These are phyloP conservation scores for Eupleurogrammus muticus DNA, from an alignment of 2,797 vertebrate species.

Conservation along the genomic window DNA sequence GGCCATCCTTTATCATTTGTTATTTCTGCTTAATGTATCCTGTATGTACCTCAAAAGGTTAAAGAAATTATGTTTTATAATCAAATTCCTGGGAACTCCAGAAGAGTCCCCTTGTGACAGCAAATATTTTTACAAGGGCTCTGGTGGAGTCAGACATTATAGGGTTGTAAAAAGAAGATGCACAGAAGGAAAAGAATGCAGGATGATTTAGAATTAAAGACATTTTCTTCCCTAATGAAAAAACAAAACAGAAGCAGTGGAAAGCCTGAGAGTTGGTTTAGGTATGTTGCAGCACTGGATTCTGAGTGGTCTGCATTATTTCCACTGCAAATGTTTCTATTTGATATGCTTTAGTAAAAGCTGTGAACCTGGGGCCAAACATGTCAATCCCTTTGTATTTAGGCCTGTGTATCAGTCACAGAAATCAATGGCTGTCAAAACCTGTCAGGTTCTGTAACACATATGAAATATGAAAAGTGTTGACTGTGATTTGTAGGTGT, in stretches of 20 bases:
- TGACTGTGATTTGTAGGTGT: too few species aligned
- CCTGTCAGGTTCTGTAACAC: too few species aligned
- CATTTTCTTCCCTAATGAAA: neutral
- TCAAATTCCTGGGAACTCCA: constrained; percentile 28
- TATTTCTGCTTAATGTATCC: constrained; percentile 26
- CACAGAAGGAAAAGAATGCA: neutral
- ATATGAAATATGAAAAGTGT: too few species aligned
- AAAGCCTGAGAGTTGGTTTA: neutral
- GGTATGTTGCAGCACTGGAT: too few species aligned
- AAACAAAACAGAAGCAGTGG: neutral
- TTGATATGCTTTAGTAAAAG: too few species aligned
- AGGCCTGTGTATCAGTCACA: too few species aligned
- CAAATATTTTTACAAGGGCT: constrained; percentile 19
- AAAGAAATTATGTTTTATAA: constrained; percentile 31
- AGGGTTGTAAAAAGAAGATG: neutral
- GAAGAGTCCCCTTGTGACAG: neutral
- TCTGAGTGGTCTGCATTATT: too few species aligned
- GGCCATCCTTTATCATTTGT: constrained; percentile 24
- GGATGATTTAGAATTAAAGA: neutral
- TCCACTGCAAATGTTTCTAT: too few species aligned
- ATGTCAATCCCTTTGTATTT: too few species aligned
- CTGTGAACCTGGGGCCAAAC: too few species aligned
- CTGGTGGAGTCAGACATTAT: constrained; percentile 1
- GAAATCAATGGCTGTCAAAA: too few species aligned
- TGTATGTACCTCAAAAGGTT: constrained; percentile 37